Percentiles rank a stretch among this genome's conserved stretches.
phyloP scores from a whole-genome alignment of 2,888 invertebrate genomes.

The Mythimna ferrago region DNA sequence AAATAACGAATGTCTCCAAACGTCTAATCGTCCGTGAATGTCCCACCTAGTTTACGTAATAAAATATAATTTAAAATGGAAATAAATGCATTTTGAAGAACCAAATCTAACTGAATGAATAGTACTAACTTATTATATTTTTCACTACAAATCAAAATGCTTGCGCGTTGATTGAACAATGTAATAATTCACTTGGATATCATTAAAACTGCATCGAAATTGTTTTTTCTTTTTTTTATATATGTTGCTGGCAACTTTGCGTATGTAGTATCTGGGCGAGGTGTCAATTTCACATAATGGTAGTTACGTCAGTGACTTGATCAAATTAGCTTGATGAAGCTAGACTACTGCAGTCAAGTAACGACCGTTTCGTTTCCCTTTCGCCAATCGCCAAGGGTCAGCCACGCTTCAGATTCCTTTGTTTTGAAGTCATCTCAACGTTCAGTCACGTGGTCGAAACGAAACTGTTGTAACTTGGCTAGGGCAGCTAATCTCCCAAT shows the following conservation, averaged over 20 bases:
- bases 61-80: conserved; percentile 62
- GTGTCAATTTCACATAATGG: too few species aligned
- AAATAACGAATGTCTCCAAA: conserved; percentile 5
- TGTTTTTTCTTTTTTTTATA: conserved; percentile 18
- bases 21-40: conserved; percentile 43
- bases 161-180: conserved; percentile 47
- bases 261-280: not conserved
- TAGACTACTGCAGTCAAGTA: too few species aligned
- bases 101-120: conserved; percentile 72
- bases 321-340: too few species aligned
- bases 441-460: too few species aligned
- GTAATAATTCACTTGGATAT: conserved; percentile 37
- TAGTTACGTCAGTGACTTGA: too few species aligned
- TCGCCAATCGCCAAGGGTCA: too few species aligned
- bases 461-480: too few species aligned
- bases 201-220: conserved; percentile 58
- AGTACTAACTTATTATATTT: conserved; percentile 60
- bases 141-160: conserved; percentile 54
- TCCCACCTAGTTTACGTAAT: conserved; percentile 61
- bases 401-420: too few species aligned
- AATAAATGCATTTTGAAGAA: conserved; percentile 75
- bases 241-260: conserved; percentile 9
- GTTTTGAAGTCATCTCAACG: too few species aligned
- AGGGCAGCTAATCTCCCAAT: too few species aligned
- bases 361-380: too few species aligned